Conservation (phyloP, 2,113 vertebrate species). For the Leiothrix lutea region DNA sequence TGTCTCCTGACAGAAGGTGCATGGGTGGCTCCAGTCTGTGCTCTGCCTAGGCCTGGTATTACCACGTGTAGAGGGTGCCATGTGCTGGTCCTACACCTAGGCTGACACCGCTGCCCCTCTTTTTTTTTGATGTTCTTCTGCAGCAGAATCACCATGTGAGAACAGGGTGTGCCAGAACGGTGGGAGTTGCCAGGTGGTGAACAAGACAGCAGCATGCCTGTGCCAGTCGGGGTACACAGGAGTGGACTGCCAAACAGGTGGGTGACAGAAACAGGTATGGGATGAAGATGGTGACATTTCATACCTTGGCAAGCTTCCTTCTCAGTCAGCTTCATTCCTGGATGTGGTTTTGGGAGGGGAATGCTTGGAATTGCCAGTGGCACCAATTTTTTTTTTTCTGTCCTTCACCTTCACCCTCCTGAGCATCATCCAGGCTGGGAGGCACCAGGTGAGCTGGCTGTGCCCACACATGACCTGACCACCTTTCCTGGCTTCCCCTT, state of each 20-base stretch:
- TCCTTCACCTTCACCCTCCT: fast-evolving
- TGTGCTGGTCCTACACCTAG: fast-evolving
- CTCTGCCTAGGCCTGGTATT: background rate
- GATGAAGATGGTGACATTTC: background rate
- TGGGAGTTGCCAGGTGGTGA: constrained; percentile 60
- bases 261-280: background rate
- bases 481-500: background rate
- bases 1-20: background rate
- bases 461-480: background rate
- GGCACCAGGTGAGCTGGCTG: background rate
- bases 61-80: background rate
- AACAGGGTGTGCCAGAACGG: constrained; percentile 65
- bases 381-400: background rate
- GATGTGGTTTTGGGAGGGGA: background rate
- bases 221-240: constrained; percentile 68
- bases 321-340: too few species aligned
- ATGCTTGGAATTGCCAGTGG: fast-evolving
- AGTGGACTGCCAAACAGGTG: constrained; percentile 67
- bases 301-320: background rate
- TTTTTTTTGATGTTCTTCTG: background rate
- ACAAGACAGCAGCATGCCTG: constrained; percentile 32
- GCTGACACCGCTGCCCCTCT: background rate
- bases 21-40: background rate
- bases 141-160: constrained; percentile 70
- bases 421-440: background rate